Evolutionary conservation across 2,888 invertebrate species (phyloP).

Genomic region (Philereme transversata): DNA sequence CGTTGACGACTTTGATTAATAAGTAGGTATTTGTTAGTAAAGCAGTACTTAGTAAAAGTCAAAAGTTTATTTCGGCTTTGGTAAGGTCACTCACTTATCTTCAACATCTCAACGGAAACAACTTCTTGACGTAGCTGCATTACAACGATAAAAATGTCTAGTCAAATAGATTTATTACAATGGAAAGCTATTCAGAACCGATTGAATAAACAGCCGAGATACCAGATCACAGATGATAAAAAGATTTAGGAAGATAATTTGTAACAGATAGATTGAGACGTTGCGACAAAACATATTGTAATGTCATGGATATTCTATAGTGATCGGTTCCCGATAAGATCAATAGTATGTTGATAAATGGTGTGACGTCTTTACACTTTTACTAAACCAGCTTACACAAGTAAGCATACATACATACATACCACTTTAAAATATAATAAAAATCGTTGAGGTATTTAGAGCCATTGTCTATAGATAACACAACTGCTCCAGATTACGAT

Average conservation of each 20-base stretch:
- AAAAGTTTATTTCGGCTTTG: too few relatives aligned
- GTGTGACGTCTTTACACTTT: neutral
- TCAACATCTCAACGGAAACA: slow-evolving; percentile 44
- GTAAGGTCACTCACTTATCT: too few relatives aligned
- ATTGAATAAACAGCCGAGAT: slow-evolving; percentile 68
- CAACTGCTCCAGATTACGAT: too few relatives aligned
- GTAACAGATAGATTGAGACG: slow-evolving; percentile 2
- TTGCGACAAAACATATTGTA: neutral
- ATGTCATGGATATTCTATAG: slow-evolving; percentile 15
- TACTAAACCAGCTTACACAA: neutral
- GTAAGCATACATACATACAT: neutral
- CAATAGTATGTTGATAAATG: neutral
- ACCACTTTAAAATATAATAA: neutral
- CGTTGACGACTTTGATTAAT: too few relatives aligned
- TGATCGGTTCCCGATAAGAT: slow-evolving; percentile 12
- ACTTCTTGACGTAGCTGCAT: slow-evolving; percentile 47
- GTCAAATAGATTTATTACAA: slow-evolving; percentile 69
- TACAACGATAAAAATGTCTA: slow-evolving; percentile 67
- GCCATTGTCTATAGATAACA: too few relatives aligned
- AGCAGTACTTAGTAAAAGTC: too few relatives aligned
- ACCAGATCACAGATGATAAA: slow-evolving; percentile 42
- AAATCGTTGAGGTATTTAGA: too few relatives aligned
- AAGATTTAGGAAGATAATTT: slow-evolving; percentile 9
- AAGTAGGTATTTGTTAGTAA: too few relatives aligned
- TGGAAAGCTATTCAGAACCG: slow-evolving; percentile 61